Percentiles rank a stretch among this genome's conserved stretches.
These are phyloP conservation scores for Heloderma charlesbogerti DNA, from an alignment of 2,113 vertebrate genomes.

Conservation along the genomic window DNA sequence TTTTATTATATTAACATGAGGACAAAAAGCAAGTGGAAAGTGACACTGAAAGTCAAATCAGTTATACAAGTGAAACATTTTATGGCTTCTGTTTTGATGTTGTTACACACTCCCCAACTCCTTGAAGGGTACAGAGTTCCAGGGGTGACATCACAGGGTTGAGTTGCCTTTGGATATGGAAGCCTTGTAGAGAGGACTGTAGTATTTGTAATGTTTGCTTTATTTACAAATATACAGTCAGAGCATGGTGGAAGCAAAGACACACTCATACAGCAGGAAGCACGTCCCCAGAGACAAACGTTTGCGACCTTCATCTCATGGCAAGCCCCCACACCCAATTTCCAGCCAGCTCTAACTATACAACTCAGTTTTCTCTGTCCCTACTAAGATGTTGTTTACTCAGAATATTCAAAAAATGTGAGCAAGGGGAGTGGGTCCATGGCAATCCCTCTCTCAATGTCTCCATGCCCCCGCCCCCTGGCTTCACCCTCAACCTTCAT, in stretches of 20 bases:
- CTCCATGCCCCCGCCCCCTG: not conserved
- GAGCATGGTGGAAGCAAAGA: not conserved
- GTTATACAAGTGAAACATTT: not conserved
- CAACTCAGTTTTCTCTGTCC: not conserved
- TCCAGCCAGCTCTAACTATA: not conserved
- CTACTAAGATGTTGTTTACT: not conserved
- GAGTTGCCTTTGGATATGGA: not conserved
- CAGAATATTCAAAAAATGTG: not conserved
- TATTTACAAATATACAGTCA: not conserved
- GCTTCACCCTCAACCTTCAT: not conserved
- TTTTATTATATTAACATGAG: not conserved
- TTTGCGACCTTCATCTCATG: not conserved
- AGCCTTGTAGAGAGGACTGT: not conserved
- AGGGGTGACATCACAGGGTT: not conserved
- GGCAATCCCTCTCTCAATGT: not conserved
- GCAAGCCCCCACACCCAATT: not conserved
- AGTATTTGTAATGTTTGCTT: not conserved
- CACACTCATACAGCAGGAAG: not conserved
- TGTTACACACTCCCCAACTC: too few species aligned
- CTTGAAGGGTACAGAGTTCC: not conserved
- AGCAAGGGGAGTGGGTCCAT: not conserved
- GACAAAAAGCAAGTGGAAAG: not conserved
- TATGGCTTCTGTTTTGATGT: not conserved
- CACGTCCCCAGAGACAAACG: not conserved
- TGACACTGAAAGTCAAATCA: slow-evolving; percentile 1